Percentiles rank a stretch among this genome's conserved stretches.
Conservation (phyloP, 1,140 invertebrate genomes). For the Drosophila bipectinata region DNA sequence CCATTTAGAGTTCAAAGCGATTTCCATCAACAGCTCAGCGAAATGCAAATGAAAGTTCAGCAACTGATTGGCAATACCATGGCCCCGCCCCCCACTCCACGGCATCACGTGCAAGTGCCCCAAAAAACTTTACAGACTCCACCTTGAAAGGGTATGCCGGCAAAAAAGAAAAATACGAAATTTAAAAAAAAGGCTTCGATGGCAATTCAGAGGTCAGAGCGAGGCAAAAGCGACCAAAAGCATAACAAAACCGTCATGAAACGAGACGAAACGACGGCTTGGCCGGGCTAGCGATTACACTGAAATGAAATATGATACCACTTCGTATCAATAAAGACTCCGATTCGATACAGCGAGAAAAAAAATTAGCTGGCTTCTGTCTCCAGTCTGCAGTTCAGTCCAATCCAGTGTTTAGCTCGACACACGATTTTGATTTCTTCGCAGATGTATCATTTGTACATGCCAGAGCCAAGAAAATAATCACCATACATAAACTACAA, state of each 20-base stretch:
- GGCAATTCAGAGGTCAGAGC: constrained; percentile 43
- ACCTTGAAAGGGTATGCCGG: constrained; percentile 43
- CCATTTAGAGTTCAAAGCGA: constrained; percentile 34
- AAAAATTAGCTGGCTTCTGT: constrained; percentile 18
- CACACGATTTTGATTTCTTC: constrained; percentile 5
- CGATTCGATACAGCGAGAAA: constrained; percentile 20
- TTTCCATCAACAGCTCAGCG: constrained; percentile 36
- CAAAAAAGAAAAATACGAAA: constrained; percentile 23
- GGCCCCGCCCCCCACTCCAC: background rate
- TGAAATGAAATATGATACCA: constrained; percentile 42
- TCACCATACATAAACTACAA: constrained; percentile 17
- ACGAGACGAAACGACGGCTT: constrained; percentile 42
- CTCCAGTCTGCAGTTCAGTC: background rate
- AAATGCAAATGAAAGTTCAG: constrained; percentile 50
- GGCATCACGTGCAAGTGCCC: background rate
- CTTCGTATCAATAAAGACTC: constrained; percentile 13
- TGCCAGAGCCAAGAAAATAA: constrained; percentile 6
- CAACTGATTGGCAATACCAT: constrained; percentile 34
- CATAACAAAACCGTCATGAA: constrained; percentile 43
- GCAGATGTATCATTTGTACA: background rate
- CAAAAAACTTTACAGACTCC: constrained; percentile 43
- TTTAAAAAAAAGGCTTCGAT: background rate
- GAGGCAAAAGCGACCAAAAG: constrained; percentile 46
- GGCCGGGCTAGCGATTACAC: constrained; percentile 14
- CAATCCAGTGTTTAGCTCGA: background rate